phyloP scores from a whole-genome alignment of 2,888 invertebrate species.

The Cryptosula pallasiana region DNA sequence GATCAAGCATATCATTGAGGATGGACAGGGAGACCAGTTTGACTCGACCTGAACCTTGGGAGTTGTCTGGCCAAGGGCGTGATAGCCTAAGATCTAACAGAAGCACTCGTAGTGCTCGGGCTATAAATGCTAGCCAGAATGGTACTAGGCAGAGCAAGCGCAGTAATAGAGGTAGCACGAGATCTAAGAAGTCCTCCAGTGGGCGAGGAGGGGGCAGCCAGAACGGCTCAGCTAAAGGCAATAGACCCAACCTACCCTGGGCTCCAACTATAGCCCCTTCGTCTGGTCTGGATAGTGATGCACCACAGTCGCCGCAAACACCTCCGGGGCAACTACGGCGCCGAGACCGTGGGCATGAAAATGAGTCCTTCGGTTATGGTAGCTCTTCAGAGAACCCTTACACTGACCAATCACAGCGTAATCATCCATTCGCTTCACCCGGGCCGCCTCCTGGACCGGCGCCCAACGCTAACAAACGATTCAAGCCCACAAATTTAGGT shows the following conservation, averaged over 20 bases:
- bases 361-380: slow-evolving; percentile 9
- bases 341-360: neutral
- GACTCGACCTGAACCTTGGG: neutral
- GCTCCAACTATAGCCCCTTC: neutral
- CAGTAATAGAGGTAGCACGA: neutral
- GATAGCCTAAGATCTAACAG: slow-evolving; percentile 16
- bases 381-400: slow-evolving; percentile 3
- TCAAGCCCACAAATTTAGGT: neutral
- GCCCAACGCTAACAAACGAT: neutral
- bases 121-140: neutral
- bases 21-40: neutral
- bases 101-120: slow-evolving; percentile 6
- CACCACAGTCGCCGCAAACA: neutral
- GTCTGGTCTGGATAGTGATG: slow-evolving; percentile 15
- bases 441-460: neutral
- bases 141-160: neutral
- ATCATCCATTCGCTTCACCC: neutral
- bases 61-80: neutral
- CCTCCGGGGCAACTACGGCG: neutral
- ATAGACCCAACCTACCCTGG: neutral
- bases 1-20: slow-evolving; percentile 16
- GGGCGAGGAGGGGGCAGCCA: neutral
- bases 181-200: neutral
- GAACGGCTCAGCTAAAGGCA: slow-evolving; percentile 1
- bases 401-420: neutral